Percentiles rank a stretch among this genome's conserved stretches.
Evolutionary conservation across 2,888 invertebrate species (phyloP).

Genomic region (Pteria penguin): DNA sequence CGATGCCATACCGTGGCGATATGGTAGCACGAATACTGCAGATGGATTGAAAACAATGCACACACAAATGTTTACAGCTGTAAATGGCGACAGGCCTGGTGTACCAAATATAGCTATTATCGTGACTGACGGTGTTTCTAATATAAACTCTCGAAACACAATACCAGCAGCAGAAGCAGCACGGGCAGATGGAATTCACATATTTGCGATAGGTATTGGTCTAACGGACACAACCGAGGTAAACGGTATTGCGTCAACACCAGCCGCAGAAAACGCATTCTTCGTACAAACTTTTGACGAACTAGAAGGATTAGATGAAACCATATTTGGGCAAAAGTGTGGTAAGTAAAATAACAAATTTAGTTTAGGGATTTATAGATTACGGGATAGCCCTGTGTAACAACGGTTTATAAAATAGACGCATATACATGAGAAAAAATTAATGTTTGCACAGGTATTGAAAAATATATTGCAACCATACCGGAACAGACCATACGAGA

Average conservation of each 20-base stretch:
- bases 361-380: no score
- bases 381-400: no score
- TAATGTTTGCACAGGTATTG: no score
- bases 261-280: constrained; percentile 54
- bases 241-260: constrained; percentile 56
- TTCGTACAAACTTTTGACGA: constrained; percentile 57
- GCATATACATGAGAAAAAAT: no score
- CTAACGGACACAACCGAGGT: constrained; percentile 58
- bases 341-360: no score
- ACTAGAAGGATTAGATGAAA: constrained; percentile 56
- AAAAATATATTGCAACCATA: no score
- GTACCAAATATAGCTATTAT: constrained; percentile 70
- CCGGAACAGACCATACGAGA: no score
- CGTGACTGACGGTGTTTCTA: constrained; percentile 77
- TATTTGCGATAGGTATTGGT: constrained; percentile 65
- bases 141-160: constrained; percentile 69
- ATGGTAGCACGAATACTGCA: constrained; percentile 75
- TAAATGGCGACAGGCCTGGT: constrained; percentile 69
- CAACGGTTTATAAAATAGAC: no score
- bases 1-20: constrained; percentile 63
- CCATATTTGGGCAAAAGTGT: constrained; percentile 63
- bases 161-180: constrained; percentile 69
- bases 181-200: constrained; percentile 52
- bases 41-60: constrained; percentile 69
- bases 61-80: constrained; percentile 61